These are phyloP conservation scores for Gracilinanus agilis DNA, from an alignment of 2,113 vertebrate genomes.

Conservation along the genomic window DNA sequence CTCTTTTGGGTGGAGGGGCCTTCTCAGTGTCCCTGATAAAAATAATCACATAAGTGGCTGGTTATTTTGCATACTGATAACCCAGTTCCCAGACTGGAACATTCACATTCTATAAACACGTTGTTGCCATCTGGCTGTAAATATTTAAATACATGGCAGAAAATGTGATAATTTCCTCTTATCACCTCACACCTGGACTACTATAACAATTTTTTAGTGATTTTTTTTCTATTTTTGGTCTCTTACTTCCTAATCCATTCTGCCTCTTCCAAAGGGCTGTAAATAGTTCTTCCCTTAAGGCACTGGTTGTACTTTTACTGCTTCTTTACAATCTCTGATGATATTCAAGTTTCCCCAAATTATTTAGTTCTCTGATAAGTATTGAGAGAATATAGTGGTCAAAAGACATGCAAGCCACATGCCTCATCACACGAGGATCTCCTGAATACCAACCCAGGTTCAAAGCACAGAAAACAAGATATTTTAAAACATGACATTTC, in stretches of 20 bases:
- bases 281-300: neutral
- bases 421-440: neutral
- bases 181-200: neutral
- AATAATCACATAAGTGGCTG: neutral
- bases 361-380: neutral
- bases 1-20: neutral
- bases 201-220: neutral
- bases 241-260: neutral
- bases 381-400: neutral
- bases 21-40: neutral
- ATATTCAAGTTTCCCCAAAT: neutral
- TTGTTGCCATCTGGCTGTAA: neutral
- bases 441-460: neutral
- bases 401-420: neutral
- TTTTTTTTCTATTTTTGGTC: neutral
- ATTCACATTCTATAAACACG: neutral
- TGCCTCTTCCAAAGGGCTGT: neutral
- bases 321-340: neutral
- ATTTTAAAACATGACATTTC: neutral
- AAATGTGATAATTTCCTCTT: neutral
- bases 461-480: neutral
- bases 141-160: neutral
- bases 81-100: neutral
- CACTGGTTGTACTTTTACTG: neutral
- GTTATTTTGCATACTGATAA: neutral